Percentiles rank a stretch among this genome's conserved stretches.
Evolutionary conservation across 92 coral and sea anemone species (phyloP).

Genomic region (Phenganax marumi): DNA sequence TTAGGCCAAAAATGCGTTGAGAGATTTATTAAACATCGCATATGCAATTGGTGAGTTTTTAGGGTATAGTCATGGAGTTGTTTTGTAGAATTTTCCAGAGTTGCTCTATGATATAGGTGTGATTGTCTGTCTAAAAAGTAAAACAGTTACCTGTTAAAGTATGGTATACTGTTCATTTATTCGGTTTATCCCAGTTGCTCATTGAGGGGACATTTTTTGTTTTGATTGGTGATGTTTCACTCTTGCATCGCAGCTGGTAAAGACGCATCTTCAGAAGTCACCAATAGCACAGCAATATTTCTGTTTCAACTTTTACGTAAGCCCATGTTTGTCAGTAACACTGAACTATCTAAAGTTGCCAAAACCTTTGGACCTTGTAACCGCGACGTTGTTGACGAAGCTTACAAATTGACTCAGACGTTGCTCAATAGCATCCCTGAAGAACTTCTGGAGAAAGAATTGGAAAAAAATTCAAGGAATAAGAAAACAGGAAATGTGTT

Average conservation of each 20-base stretch:
- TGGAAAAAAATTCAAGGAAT: constrained; percentile 44
- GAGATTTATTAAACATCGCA: constrained; percentile 78
- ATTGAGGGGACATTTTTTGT: background rate
- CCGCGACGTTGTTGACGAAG: constrained; percentile 68
- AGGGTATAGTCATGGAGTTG: background rate
- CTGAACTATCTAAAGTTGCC: constrained; percentile 61
- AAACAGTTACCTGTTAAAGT: too few relatives aligned
- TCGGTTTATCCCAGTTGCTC: too few relatives aligned
- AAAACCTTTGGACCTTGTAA: constrained; percentile 87
- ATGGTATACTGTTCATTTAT: too few relatives aligned
- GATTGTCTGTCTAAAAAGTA: too few relatives aligned
- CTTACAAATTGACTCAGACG: constrained; percentile 64
- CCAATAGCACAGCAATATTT: constrained; percentile 76
- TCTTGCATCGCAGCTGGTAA: constrained; percentile 63
- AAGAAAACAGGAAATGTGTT: constrained; percentile 58
- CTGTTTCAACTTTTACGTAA: constrained; percentile 70
- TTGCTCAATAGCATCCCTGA: constrained; percentile 66
- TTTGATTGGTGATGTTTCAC: background rate
- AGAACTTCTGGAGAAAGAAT: constrained; percentile 56
- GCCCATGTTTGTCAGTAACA: constrained; percentile 60
- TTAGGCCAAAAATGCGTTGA: constrained; percentile 68
- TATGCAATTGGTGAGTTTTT: constrained; percentile 70
- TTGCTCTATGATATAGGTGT: too few relatives aligned
- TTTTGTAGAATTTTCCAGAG: background rate
- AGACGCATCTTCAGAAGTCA: constrained; percentile 72